Evolutionary conservation across 2,797 vertebrate genomes (phyloP).

Genomic region (Pachyuromys duprasi): DNA sequence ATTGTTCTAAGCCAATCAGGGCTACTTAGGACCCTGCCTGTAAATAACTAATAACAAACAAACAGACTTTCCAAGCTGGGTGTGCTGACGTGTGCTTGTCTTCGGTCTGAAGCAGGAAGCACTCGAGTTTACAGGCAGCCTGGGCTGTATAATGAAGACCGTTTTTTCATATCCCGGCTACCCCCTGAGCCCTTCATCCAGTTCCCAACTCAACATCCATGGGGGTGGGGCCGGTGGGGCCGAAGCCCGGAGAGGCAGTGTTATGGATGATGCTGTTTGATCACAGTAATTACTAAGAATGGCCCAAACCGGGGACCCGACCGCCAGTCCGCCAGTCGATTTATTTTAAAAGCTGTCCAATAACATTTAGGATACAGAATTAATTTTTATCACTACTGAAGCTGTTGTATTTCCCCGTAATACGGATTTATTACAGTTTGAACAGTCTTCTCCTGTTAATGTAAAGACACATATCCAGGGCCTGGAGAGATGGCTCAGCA

Average conservation of each 20-base stretch:
- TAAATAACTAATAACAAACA: too few relatives aligned
- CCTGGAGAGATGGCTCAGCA: not conserved
- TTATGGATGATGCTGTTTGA: conserved; percentile 71
- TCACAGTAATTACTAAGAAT: conserved; percentile 86
- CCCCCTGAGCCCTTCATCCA: conserved; percentile 66
- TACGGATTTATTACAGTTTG: conserved; percentile 84
- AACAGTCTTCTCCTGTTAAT: conserved; percentile 72
- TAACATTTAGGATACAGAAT: conserved; percentile 86
- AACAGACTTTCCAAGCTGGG: not conserved
- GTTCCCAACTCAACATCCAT: not conserved
- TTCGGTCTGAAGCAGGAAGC: too few relatives aligned
- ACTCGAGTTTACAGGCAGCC: not conserved
- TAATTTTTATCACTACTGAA: conserved; percentile 84
- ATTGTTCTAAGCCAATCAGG: not conserved
- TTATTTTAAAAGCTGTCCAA: conserved; percentile 85
- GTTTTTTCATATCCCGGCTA: not conserved
- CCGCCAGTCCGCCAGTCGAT: conserved; percentile 79
- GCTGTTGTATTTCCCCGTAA: conserved; percentile 79
- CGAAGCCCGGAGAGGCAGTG: not conserved
- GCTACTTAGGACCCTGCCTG: not conserved
- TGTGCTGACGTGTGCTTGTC: not conserved
- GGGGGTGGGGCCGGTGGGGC: not conserved
- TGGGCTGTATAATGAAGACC: not conserved
- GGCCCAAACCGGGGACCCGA: conserved; percentile 74
- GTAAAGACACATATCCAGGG: conserved; percentile 41